These are phyloP conservation scores for Sinella curviseta DNA, from an alignment of 1,140 invertebrate species.

Conservation along the genomic window DNA sequence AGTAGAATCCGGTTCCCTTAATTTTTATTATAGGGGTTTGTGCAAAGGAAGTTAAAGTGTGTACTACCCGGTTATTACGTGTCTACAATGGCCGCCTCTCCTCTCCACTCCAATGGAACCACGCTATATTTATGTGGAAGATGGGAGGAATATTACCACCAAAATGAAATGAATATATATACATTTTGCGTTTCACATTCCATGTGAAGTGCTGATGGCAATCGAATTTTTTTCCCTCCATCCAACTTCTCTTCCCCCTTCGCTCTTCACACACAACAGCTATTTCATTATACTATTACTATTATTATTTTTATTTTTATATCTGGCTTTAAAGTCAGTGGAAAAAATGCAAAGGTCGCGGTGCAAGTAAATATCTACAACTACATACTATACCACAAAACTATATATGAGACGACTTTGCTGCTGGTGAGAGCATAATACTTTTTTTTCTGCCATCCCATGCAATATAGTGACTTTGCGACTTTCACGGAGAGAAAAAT, in stretches of 20 bases:
- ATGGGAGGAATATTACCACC: background rate
- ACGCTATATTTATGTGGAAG: background rate
- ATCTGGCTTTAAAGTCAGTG: background rate
- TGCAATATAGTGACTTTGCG: too few relatives aligned
- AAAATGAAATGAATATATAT: background rate
- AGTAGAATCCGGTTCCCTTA: conserved; percentile 22
- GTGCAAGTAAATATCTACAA: background rate
- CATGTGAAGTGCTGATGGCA: background rate
- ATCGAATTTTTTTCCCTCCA: background rate
- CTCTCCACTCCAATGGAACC: background rate
- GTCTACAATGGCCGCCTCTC: conserved; percentile 2
- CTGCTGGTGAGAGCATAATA: too few relatives aligned
- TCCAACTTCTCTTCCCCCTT: background rate
- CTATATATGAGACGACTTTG: too few relatives aligned
- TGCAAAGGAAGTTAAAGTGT: conserved; percentile 1
- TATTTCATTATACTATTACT: conserved; percentile 8
- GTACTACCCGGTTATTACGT: conserved; percentile 12
- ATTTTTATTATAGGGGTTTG: conserved; percentile 21
- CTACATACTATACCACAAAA: too few relatives aligned
- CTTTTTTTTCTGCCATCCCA: too few relatives aligned
- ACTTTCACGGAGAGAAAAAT: too few relatives aligned
- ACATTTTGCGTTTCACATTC: too few relatives aligned
- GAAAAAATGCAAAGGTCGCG: background rate
- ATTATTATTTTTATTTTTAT: background rate
- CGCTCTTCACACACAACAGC: background rate